Percentiles rank a stretch among this genome's conserved stretches.
phyloP scores from a whole-genome alignment of 1,140 invertebrate species.

The Bombyx mandarina region DNA sequence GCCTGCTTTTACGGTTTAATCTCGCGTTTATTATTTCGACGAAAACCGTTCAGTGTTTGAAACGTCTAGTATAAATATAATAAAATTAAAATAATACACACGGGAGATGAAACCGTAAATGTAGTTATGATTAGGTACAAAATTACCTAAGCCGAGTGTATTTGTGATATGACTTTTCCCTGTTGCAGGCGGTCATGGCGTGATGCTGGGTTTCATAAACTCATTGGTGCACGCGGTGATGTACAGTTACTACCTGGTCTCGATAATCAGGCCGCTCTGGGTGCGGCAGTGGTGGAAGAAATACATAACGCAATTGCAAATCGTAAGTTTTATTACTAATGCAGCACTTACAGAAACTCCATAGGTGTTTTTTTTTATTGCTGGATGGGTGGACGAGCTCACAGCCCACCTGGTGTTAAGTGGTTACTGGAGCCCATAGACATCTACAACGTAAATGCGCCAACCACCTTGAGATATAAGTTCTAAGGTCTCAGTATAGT shows the following conservation, averaged over 20 bases:
- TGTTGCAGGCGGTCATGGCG: slow-evolving; percentile 76
- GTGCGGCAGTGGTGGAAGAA: slow-evolving; percentile 88
- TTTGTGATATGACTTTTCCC: background rate
- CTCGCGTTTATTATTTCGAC: background rate
- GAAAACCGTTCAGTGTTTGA: no score
- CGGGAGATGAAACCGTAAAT: no score
- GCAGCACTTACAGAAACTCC: no score
- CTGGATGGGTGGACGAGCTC: no score
- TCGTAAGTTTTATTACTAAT: slow-evolving; percentile 59
- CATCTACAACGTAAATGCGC: no score
- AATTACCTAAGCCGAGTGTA: background rate
- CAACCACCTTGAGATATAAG: no score
- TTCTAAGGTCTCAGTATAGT: no score
- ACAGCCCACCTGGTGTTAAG: no score
- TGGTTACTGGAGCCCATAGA: no score
- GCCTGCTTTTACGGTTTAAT: background rate
- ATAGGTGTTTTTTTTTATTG: no score
- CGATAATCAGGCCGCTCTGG: slow-evolving; percentile 75
- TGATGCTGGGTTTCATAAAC: slow-evolving; percentile 81
- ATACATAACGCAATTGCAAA: slow-evolving; percentile 84
- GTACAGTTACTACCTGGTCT: slow-evolving; percentile 82
- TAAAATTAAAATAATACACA: background rate
- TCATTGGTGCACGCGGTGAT: slow-evolving; percentile 84
- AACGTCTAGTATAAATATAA: no score
- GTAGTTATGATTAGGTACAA: no score